Evolutionary conservation across 1,140 invertebrate species (phyloP).

Genomic region (Sinella curviseta): DNA sequence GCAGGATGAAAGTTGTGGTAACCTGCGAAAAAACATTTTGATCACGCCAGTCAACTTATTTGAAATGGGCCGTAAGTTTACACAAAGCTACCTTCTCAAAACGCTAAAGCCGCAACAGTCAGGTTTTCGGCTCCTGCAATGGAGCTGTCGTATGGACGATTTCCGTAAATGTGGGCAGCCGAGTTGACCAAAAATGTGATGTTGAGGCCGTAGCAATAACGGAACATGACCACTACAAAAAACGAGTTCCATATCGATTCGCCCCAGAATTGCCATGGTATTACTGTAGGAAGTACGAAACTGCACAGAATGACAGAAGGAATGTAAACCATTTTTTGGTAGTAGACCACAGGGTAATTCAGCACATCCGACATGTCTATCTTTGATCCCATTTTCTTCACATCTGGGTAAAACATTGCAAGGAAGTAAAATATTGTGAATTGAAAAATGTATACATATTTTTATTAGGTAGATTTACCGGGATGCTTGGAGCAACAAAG

Average conservation of each 20-base stretch:
- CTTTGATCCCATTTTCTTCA: constrained; percentile 7
- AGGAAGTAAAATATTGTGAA: background rate
- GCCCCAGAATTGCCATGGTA: constrained; percentile 62
- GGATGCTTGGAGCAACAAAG: constrained; percentile 75
- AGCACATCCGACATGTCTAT: constrained; percentile 62
- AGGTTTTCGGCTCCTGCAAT: constrained; percentile 59
- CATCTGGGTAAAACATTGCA: background rate
- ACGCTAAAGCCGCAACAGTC: constrained; percentile 55
- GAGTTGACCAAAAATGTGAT: constrained; percentile 60
- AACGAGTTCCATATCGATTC: constrained; percentile 57
- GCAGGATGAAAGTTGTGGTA: constrained; percentile 63
- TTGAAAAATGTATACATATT: too few relatives aligned
- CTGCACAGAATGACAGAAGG: constrained; percentile 60
- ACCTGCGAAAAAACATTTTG: constrained; percentile 25
- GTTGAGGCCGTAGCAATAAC: constrained; percentile 51
- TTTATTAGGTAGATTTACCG: too few relatives aligned
- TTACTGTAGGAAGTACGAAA: constrained; percentile 67
- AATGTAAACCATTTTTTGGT: constrained; percentile 59
- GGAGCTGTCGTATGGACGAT: constrained; percentile 20
- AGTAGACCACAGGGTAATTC: constrained; percentile 61
- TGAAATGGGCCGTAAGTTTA: too few relatives aligned
- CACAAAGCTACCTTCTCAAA: constrained; percentile 59
- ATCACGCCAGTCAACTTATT: too few relatives aligned
- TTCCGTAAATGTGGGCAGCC: constrained; percentile 57
- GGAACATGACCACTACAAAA: constrained; percentile 42